Conservation (phyloP, 2,888 invertebrate genomes). For the Chrysolina americana region DNA sequence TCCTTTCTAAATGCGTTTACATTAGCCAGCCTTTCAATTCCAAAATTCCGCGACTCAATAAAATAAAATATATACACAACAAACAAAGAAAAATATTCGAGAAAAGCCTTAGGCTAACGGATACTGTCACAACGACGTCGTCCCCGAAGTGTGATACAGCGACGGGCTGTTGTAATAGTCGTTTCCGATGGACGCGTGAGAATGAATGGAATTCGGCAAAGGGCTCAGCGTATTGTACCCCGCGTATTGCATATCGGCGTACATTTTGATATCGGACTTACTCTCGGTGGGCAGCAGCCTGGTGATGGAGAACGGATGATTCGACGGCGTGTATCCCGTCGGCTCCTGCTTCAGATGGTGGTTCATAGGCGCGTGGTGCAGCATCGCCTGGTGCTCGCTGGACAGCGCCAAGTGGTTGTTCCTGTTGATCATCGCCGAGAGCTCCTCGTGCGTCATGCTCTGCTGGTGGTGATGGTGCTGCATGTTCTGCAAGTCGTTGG, state of each 20-base stretch:
- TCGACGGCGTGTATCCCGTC: slow-evolving; percentile 81
- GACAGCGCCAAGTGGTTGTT: slow-evolving; percentile 72
- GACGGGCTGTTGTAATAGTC: slow-evolving; percentile 90
- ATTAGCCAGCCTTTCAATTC: neutral
- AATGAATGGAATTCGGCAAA: slow-evolving; percentile 75
- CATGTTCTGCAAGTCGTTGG: slow-evolving; percentile 69
- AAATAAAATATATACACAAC: slow-evolving; percentile 38
- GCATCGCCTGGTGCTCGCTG: slow-evolving; percentile 68
- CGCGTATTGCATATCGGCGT: slow-evolving; percentile 80
- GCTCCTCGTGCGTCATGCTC: slow-evolving; percentile 73
- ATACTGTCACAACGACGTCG: slow-evolving; percentile 94
- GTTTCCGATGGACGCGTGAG: slow-evolving; percentile 72
- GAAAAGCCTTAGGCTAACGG: slow-evolving; percentile 82
- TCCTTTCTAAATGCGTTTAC: neutral
- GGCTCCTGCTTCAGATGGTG: slow-evolving; percentile 79
- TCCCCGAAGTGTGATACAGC: slow-evolving; percentile 81
- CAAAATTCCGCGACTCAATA: neutral
- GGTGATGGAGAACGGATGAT: slow-evolving; percentile 95
- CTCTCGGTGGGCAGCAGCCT: slow-evolving; percentile 90
- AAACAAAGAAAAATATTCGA: slow-evolving; percentile 47
- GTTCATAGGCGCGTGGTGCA: slow-evolving; percentile 70
- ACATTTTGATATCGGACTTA: slow-evolving; percentile 93
- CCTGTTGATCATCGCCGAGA: slow-evolving; percentile 78
- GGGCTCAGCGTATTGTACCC: slow-evolving; percentile 77
- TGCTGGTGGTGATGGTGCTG: slow-evolving; percentile 72